Evolutionary conservation across 1,140 invertebrate genomes (phyloP), one percentile per base, ranked within the genome.

Genomic region (Hormaphis cornu): DNA sequence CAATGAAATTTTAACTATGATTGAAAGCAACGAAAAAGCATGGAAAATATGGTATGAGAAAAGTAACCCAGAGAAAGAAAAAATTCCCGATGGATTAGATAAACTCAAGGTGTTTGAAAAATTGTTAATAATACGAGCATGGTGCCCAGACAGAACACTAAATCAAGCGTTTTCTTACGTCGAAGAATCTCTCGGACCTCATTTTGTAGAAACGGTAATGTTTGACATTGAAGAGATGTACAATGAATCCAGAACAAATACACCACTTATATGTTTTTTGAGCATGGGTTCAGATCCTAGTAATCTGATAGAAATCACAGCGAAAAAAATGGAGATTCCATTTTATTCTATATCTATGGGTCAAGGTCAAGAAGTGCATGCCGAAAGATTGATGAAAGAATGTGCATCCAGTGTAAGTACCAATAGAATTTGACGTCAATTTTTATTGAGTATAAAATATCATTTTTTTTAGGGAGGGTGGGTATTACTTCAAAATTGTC

Each of bases 261-360:
- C 90, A 0, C 95, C 95, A 0, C 82, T 98, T 16, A 88, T 97
- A 71, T 97, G 95, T 76, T 87, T 97, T 66, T 79, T 98, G 6
- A 96, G 94, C 0, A 95, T 93, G 74, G 94, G 95, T 9, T 95
- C 93, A 0, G 95, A 98, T 82, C 95, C 95, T 1, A 95, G 93
- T 35, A 86, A 87, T 20, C 90, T 94, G 79, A 95, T 98, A 71
- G 89, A 90, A 48, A 80, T 81, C 10, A 78, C 97, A 48, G 91
- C 94, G 0, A 96, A 95, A 79, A 82, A 87, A 70, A 90, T 90
- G 79, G 85, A 88, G 75, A 88, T 91, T 30, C 82, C 85, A 70
- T 80, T 93, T 20, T 85, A 86, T 76, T 84, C 87, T 0, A 89
- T 97, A 28, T 96, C 93, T 0, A 97, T 97, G 95, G 95, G 95